These are phyloP conservation scores for Ptychoptera albimana DNA, from an alignment of 2,888 invertebrate genomes.

Conservation along the genomic window DNA sequence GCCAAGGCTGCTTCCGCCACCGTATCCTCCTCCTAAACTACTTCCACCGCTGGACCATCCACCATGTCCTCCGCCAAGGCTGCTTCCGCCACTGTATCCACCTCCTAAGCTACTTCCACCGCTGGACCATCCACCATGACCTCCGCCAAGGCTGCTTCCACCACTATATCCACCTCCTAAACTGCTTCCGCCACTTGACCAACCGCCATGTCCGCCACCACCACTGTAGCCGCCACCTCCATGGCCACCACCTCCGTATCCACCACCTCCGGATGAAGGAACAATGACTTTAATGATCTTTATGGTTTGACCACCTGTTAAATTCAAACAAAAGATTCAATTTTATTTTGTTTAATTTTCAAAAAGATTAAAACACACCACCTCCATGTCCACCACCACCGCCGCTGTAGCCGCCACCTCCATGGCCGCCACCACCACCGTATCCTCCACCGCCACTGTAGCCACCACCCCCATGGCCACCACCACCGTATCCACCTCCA, in stretches of 20 bases:
- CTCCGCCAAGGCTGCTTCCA: neutral
- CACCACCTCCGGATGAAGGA: neutral
- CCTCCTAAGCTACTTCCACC: neutral
- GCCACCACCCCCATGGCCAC: slow-evolving; percentile 4
- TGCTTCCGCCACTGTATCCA: neutral
- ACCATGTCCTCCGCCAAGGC: neutral
- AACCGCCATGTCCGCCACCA: too few relatives aligned
- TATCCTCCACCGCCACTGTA: slow-evolving; percentile 4
- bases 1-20: neutral
- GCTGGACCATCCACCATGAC: neutral
- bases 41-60: neutral
- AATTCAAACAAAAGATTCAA: neutral
- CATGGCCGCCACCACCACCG: neutral
- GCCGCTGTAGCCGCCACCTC: neutral
- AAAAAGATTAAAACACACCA: neutral
- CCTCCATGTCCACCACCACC: slow-evolving; percentile 1
- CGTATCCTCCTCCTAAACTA: neutral
- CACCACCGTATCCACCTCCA: slow-evolving; percentile 5
- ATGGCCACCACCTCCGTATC: neutral
- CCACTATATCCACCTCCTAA: too few relatives aligned
- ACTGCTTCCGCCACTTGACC: too few relatives aligned
- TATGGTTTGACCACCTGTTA: slow-evolving; percentile 1
- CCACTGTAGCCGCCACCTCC: too few relatives aligned
- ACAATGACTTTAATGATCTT: slow-evolving; percentile 2
- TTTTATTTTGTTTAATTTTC: neutral